Base-by-base conservation (phyloP, 2,797 vertebrate species). In the Gorsachius magnificus region DNA sequence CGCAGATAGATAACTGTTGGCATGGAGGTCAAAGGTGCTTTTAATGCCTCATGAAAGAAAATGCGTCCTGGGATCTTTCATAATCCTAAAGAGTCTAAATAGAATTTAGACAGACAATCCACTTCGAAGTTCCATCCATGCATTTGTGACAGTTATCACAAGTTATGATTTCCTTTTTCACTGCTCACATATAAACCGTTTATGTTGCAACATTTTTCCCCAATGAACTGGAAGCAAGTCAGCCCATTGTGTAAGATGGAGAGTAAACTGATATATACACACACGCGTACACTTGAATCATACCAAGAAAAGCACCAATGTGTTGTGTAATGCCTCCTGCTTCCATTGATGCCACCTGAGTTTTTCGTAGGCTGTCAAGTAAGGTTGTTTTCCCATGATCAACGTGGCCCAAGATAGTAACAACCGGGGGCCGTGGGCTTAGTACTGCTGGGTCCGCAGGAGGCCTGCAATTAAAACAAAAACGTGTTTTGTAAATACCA, bases 361-460 rank as follows among this genome's bases (percentile, higher is more conserved):
- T 99, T 98, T 98, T 99, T 93, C 99, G 97, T 56, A 99, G 97
- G 58, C 98, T 98, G 98, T 99, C 99, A 87, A 99, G 98, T 66
- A 99, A 97, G 0, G 99, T 99, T 5, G 99, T 99, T 95, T 99
- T 99, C 17, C 99, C 99, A 28, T 99, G 99, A 87, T 99, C 99
- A 80, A 99, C 99, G 5, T 99, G 99, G 60, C 99, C 99, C 99
- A 99, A 99, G 95, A 99, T 99, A 41, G 99, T 99, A 78, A 99
- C 99, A 88, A 99, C 98, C 0, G 99, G 99, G 68, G 98, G 98
- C 22, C 99, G 98, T 2, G 97, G 82, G 53, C 94, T 98, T 96
- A 99, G 97, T 5, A 85, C 50, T 57, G 98, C 81, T 13, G 98
- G 98, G 89, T 99, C 99, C 36, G 98, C 97, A 70, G 95, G 98